A percentile compares a stretch with the other conserved stretches of the same genome.
Conservation (phyloP, 2,113 vertebrate species). For the Chrysemys picta region DNA sequence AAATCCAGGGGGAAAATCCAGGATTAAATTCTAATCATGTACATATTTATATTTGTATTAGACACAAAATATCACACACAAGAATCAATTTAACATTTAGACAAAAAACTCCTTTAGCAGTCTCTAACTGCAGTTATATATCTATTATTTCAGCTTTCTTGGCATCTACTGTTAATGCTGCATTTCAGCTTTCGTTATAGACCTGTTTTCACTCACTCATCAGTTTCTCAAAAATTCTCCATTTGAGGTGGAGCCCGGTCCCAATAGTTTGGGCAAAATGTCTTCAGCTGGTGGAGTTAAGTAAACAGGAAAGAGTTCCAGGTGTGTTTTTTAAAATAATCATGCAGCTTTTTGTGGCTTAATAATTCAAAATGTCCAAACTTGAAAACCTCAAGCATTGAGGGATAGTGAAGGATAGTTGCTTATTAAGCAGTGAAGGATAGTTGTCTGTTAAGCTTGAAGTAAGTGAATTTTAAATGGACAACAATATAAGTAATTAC, state of each 20-base stretch:
- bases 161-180: background rate
- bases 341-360: background rate
- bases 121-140: background rate
- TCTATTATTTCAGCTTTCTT: background rate
- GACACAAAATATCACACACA: background rate
- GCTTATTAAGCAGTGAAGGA: conserved; percentile 1
- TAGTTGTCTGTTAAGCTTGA: conserved; percentile 34
- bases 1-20: background rate
- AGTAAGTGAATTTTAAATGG: conserved; percentile 35
- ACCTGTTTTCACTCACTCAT: background rate
- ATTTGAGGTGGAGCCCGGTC: background rate
- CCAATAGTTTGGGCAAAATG: background rate
- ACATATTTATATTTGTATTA: background rate
- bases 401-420: conserved; percentile 21
- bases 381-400: conserved; percentile 23
- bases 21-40: background rate
- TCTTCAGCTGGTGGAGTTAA: background rate
- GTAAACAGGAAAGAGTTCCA: conserved; percentile 2
- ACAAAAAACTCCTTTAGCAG: background rate
- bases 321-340: background rate
- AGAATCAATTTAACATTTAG: background rate
- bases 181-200: background rate
- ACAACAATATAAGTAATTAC: background rate
- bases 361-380: conserved; percentile 9
- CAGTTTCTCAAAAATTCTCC: conserved; percentile 11